A percentile compares a stretch with the other conserved stretches of the same genome.
Conservation (phyloP, 2,888 invertebrate species). For the Melieria crassipennis region DNA sequence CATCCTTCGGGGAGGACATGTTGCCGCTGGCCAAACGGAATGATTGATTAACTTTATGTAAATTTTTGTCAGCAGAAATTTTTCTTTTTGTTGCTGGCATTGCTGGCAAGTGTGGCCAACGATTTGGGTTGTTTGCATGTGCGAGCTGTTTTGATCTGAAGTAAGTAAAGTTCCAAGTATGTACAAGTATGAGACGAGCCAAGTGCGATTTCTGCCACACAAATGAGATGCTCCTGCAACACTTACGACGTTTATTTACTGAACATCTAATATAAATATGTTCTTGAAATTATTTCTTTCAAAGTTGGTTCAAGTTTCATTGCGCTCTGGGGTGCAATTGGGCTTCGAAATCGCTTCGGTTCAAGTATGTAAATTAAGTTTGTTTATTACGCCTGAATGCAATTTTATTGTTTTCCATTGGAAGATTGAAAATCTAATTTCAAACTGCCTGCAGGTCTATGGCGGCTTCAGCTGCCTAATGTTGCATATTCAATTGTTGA, state of each 20-base stretch:
- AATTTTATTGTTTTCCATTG: neutral
- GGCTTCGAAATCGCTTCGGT: neutral
- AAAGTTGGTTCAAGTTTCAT: neutral
- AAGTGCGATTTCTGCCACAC: too few species aligned
- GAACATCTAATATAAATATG: too few species aligned
- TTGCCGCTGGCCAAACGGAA: neutral
- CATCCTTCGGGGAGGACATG: neutral
- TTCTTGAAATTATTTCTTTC: neutral
- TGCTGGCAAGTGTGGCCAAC: neutral
- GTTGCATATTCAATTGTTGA: conserved; percentile 49
- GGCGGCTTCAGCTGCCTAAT: conserved; percentile 51
- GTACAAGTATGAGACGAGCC: too few species aligned
- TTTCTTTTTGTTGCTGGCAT: neutral
- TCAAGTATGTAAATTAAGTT: neutral
- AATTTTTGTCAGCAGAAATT: conserved; percentile 31
- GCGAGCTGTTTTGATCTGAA: too few species aligned
- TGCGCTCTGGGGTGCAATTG: conserved; percentile 4
- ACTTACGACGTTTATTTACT: too few species aligned
- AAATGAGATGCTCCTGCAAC: too few species aligned
- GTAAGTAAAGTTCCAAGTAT: too few species aligned
- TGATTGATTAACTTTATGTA: conserved; percentile 27
- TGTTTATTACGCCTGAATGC: neutral
- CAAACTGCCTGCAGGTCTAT: neutral
- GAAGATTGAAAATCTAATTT: neutral
- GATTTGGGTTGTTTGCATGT: too few species aligned